Conservation (phyloP, 1,140 invertebrate species). For the Zeugodacus cucurbitae region DNA sequence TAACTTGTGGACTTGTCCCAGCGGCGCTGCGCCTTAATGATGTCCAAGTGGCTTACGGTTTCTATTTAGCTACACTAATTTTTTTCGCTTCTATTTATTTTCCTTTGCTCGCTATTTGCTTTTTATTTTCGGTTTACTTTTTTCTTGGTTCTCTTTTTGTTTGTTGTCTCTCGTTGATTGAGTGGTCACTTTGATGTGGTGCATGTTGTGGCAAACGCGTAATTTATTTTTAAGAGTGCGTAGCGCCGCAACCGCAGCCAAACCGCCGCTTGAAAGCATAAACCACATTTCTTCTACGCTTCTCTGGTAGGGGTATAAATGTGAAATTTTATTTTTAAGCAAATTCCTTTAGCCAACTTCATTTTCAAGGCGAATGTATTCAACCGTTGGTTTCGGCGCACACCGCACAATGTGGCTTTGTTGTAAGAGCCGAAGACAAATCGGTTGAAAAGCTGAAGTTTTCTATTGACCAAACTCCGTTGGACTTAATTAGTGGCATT, state of each 20-base stretch:
- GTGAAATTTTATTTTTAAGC: background rate
- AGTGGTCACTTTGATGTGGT: constrained; percentile 47
- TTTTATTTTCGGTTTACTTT: background rate
- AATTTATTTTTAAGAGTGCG: constrained; percentile 42
- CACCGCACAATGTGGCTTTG: background rate
- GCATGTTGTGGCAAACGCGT: constrained; percentile 46
- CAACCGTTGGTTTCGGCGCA: background rate
- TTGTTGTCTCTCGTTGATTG: constrained; percentile 37
- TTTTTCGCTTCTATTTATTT: background rate
- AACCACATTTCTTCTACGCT: background rate
- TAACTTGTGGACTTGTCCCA: background rate
- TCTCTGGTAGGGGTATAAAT: background rate
- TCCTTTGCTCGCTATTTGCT: background rate
- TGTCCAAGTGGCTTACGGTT: background rate
- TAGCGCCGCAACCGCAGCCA: background rate
- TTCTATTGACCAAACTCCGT: background rate
- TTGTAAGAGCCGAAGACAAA: background rate
- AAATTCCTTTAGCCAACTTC: background rate
- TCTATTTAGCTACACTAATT: background rate
- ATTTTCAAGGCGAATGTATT: background rate
- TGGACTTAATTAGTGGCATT: background rate
- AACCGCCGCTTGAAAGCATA: background rate
- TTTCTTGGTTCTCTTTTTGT: background rate
- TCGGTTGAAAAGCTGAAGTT: background rate
- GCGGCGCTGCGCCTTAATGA: background rate